These are phyloP conservation scores for Harpalus rufipes DNA, from an alignment of 2,888 invertebrate species.

Conservation along the genomic window DNA sequence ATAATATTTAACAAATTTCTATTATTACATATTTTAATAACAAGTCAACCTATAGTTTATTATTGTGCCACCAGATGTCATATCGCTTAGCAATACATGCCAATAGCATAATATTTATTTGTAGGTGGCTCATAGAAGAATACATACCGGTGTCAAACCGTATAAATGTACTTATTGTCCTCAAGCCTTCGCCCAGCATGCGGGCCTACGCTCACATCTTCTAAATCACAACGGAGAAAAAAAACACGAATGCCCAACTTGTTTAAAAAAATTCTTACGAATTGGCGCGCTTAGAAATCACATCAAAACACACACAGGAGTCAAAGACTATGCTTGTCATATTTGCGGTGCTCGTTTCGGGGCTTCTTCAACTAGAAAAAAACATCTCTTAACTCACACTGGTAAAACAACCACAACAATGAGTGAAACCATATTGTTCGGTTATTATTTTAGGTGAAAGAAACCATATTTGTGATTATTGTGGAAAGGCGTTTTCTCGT, in stretches of 20 bases:
- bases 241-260: conserved; percentile 75
- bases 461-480: conserved; percentile 75
- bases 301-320: conserved; percentile 73
- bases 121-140: conserved; percentile 69
- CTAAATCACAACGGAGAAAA: conserved; percentile 74
- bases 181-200: conserved; percentile 79
- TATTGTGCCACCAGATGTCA: too few species aligned
- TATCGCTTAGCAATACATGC: too few species aligned
- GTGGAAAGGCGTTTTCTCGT: conserved; percentile 80
- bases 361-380: conserved; percentile 74
- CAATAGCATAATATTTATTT: too few species aligned
- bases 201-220: conserved; percentile 79
- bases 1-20: too few species aligned
- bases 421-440: neutral
- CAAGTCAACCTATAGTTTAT: too few species aligned
- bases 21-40: too few species aligned
- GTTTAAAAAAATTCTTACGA: conserved; percentile 72
- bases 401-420: conserved; percentile 15
- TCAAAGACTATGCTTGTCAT: conserved; percentile 74
- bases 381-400: conserved; percentile 75
- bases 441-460: conserved; percentile 68
- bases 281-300: conserved; percentile 73
- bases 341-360: conserved; percentile 75
- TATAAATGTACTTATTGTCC: conserved; percentile 76
- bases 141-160: conserved; percentile 74